Conservation (phyloP, 2,888 invertebrate genomes). For the Scaptomyza flava region DNA sequence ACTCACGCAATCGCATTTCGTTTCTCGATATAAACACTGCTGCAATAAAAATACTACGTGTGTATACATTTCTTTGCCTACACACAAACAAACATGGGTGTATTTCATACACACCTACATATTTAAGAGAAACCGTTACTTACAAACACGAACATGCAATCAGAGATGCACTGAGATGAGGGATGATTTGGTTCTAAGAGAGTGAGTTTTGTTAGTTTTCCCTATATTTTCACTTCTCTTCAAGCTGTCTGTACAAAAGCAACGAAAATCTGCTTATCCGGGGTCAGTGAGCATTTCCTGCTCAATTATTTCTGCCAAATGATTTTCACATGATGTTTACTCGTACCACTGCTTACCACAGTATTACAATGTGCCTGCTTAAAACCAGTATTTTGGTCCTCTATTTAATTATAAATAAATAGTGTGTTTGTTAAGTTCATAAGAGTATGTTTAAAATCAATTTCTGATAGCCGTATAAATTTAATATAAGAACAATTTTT, state of each 20-base stretch:
- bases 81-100: not conserved
- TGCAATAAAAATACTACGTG: slow-evolving; percentile 42
- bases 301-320: not conserved
- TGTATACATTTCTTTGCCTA: slow-evolving; percentile 28
- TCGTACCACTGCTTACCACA: not conserved
- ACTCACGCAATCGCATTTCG: slow-evolving; percentile 74
- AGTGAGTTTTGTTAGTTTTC: slow-evolving; percentile 6
- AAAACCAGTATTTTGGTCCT: not conserved
- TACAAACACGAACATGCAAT: not conserved
- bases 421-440: no score
- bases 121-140: slow-evolving; percentile 20
- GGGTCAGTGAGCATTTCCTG: slow-evolving; percentile 12
- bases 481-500: not conserved
- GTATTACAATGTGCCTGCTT: not conserved
- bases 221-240: slow-evolving; percentile 4
- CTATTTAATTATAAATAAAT: no score
- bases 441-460: not conserved
- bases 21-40: slow-evolving; percentile 37
- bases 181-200: slow-evolving; percentile 34
- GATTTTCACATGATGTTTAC: not conserved
- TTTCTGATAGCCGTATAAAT: not conserved
- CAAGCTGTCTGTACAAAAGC: not conserved
- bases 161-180: not conserved
- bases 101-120: not conserved
- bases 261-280: slow-evolving; percentile 8